A percentile compares a stretch with the other conserved stretches of the same genome.
phyloP scores from a whole-genome alignment of 2,113 vertebrate genomes.

The Enhydra lutris region DNA sequence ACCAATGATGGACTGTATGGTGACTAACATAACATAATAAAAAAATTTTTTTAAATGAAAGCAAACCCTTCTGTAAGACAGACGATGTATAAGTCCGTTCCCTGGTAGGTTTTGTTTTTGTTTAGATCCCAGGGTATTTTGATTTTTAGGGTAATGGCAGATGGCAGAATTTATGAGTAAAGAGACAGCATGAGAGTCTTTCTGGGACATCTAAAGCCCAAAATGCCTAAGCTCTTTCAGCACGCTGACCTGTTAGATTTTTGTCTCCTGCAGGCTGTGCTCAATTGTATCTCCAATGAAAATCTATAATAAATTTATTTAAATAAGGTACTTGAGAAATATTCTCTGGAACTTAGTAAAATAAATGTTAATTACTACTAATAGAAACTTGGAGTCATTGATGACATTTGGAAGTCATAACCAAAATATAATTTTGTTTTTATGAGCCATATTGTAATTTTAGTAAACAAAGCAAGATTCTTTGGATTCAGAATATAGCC shows the following conservation, averaged over 20 bases:
- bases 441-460: slow-evolving; percentile 77
- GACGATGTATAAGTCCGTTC: not conserved
- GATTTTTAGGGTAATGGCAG: slow-evolving; percentile 42
- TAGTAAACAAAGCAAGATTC: slow-evolving; percentile 77
- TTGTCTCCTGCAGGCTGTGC: slow-evolving; percentile 75
- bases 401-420: slow-evolving; percentile 78
- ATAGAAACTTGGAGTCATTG: slow-evolving; percentile 75
- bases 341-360: slow-evolving; percentile 79
- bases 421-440: slow-evolving; percentile 66
- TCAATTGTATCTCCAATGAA: slow-evolving; percentile 77
- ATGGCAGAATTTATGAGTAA: slow-evolving; percentile 26
- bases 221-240: slow-evolving; percentile 73
- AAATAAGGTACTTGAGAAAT: slow-evolving; percentile 77
- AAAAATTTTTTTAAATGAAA: not conserved
- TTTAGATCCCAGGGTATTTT: slow-evolving; percentile 33
- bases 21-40: too few species aligned
- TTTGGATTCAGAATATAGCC: slow-evolving; percentile 67
- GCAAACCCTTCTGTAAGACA: not conserved
- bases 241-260: slow-evolving; percentile 79
- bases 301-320: slow-evolving; percentile 78
- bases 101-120: not conserved
- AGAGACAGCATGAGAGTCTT: slow-evolving; percentile 50
- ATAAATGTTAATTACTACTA: slow-evolving; percentile 83
- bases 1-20: too few species aligned
- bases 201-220: not conserved